Evolutionary conservation across 2,797 vertebrate species (phyloP).

Genomic region (Dryobates pubescens): DNA sequence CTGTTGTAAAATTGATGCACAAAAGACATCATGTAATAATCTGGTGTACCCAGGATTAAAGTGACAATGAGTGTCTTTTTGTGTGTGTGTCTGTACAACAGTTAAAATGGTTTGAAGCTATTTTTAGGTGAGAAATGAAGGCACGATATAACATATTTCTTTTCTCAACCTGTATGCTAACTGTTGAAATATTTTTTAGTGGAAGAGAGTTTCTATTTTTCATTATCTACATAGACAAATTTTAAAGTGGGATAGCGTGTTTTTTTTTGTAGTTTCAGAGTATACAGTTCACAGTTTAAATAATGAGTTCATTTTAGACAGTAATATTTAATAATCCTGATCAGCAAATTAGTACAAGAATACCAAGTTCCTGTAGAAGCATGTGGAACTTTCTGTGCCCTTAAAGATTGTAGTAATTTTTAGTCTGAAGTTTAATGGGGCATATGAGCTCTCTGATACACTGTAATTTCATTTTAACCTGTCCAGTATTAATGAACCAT

Average conservation of each 20-base stretch:
- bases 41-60: conserved; percentile 69
- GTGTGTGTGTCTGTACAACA: conserved; percentile 21
- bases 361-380: conserved; percentile 51
- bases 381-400: conserved; percentile 40
- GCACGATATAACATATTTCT: conserved; percentile 47
- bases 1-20: conserved; percentile 80
- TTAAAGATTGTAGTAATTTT: conserved; percentile 52
- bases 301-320: conserved; percentile 45
- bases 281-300: conserved; percentile 34
- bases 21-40: conserved; percentile 78
- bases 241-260: neutral
- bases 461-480: conserved; percentile 67
- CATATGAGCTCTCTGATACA: conserved; percentile 30
- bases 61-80: conserved; percentile 59
- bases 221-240: neutral
- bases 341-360: conserved; percentile 37
- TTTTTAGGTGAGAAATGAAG: conserved; percentile 61
- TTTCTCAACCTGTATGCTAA: conserved; percentile 17
- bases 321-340: conserved; percentile 60
- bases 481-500: conserved; percentile 44
- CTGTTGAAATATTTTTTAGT: conserved; percentile 14
- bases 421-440: conserved; percentile 37
- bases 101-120: conserved; percentile 59
- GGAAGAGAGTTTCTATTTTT: conserved; percentile 13
- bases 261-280: conserved; percentile 45